Evolutionary conservation across 2,113 vertebrate genomes (phyloP), one percentile per base, ranked within the genome.

Genomic region (Crypturellus undulatus): DNA sequence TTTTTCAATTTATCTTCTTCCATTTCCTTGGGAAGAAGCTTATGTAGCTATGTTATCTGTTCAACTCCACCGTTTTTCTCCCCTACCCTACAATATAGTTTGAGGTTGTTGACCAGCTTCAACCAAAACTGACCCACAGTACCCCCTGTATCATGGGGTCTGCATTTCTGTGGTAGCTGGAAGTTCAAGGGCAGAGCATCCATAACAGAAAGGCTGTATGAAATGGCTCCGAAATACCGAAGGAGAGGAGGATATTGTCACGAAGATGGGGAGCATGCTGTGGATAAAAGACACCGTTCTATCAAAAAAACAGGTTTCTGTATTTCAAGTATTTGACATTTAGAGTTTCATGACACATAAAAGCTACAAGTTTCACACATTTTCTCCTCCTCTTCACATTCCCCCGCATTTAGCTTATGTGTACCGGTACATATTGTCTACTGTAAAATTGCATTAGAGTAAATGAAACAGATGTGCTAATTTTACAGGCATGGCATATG

Each of bases 211-310:
- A 64, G 13, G 45, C 62, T 64, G 30, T 1, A 47, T 2, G 91
- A 24, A 56, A 76, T 2, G 56, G 4, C 42, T 65, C 45, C 72
- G 52, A 89, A 85, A 79, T 65, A 56, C 0, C 56, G 42, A 87
- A 52, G 28, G 54, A 89, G 60, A 7, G 22, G 36, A 63, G 54
- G 30, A 18, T 59, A 12, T 19, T 0, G 0, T 56, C 68, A 68
- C 25, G 58, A 17, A 9, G 2, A 6, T 42, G 16, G 12, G 20
- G 32, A 84, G 4, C 21, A 9, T 24, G 3, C 20, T 85, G 15
- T 1, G 64, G 0, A 1, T 62, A 49, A 2, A 78, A 25, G n/a
- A 28, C 3, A 45, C 4, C 71, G 28, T 5, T 68, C 24, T 24
- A 42, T 47, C 3, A 25, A 52, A 42, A 40, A 42, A 42, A 42